Percentiles rank a stretch among this genome's conserved stretches.
These are phyloP conservation scores for Monoplex corrugatus DNA, from an alignment of 2,888 invertebrate species.

Conservation along the genomic window DNA sequence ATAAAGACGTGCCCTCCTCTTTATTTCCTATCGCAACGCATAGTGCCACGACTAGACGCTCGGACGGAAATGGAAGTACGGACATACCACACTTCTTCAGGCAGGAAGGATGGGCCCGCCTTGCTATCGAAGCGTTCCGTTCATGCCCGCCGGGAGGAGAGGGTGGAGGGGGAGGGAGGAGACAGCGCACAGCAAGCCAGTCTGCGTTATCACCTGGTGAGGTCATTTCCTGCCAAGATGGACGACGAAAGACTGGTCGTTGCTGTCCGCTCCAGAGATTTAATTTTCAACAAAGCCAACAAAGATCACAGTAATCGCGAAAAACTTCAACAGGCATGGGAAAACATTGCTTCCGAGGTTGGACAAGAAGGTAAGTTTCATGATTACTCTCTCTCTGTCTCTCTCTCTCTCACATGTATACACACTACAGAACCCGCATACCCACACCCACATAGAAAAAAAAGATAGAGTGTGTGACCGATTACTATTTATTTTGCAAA, in stretches of 20 bases:
- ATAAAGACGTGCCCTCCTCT: too few species aligned
- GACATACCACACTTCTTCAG: too few species aligned
- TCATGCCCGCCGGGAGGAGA: too few species aligned
- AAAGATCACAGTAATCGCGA: background rate
- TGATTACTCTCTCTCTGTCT: background rate
- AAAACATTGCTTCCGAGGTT: background rate
- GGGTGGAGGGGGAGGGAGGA: too few species aligned
- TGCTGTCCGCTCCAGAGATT: background rate
- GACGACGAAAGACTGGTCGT: background rate
- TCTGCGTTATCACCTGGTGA: background rate
- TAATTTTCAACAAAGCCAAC: background rate
- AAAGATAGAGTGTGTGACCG: background rate
- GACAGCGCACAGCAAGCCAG: too few species aligned
- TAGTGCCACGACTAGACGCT: too few species aligned
- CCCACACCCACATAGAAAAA: background rate
- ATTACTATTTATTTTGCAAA: background rate
- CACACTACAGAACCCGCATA: background rate
- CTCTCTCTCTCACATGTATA: background rate
- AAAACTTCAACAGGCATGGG: background rate
- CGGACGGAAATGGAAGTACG: too few species aligned
- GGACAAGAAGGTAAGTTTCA: background rate
- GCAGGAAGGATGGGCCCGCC: too few species aligned
- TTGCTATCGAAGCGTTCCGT: too few species aligned
- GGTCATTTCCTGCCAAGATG: background rate
- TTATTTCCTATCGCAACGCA: too few species aligned